Conservation (phyloP, 1,140 invertebrate genomes). For the Drosophila malerkotliana region DNA sequence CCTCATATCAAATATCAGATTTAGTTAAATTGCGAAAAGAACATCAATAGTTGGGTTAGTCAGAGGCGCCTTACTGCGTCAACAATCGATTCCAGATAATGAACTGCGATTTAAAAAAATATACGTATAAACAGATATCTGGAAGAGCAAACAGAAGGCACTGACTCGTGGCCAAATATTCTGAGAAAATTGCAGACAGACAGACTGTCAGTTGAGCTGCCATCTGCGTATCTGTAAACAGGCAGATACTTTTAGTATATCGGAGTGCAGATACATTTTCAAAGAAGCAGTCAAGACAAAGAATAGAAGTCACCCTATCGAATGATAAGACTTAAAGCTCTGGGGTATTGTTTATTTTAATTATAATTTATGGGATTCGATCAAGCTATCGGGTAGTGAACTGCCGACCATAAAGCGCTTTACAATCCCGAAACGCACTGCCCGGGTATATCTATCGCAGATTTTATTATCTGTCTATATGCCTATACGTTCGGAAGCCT, state of each 20-base stretch:
- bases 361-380: too few species aligned
- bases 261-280: too few species aligned
- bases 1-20: slow-evolving; percentile 5
- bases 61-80: slow-evolving; percentile 43
- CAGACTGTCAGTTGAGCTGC: slow-evolving; percentile 11
- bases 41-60: slow-evolving; percentile 19
- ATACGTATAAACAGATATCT: slow-evolving; percentile 7
- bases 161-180: slow-evolving; percentile 36
- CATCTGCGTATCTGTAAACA: slow-evolving; percentile 18
- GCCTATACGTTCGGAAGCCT: slow-evolving; percentile 28
- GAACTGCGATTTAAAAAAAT: slow-evolving; percentile 8
- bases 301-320: neutral
- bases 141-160: slow-evolving; percentile 16
- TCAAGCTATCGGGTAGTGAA: slow-evolving; percentile 28
- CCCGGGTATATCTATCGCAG: slow-evolving; percentile 54
- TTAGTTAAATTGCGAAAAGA: slow-evolving; percentile 29
- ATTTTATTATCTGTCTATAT: slow-evolving; percentile 65
- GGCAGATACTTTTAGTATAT: too few species aligned
- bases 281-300: neutral
- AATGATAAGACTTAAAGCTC: too few species aligned
- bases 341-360: too few species aligned
- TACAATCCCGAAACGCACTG: slow-evolving; percentile 36
- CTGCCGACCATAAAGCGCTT: slow-evolving; percentile 2
- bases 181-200: slow-evolving; percentile 25
- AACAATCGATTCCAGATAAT: slow-evolving; percentile 40